Evolutionary conservation across 2,888 invertebrate species (phyloP).

Genomic region (Macrostomum cliftonense): DNA sequence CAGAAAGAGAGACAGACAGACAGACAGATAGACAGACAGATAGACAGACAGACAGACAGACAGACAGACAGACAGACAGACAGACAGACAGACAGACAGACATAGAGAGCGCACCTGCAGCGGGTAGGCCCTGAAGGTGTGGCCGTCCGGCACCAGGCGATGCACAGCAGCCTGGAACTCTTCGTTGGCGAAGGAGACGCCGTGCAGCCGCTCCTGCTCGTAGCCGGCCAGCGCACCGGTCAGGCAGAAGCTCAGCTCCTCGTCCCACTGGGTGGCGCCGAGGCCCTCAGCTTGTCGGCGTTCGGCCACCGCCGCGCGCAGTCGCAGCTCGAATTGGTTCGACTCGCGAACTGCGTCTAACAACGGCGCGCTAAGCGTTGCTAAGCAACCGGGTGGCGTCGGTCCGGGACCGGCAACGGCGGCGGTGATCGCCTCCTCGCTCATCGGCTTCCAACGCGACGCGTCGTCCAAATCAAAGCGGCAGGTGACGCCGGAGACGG

Average conservation of each 20-base stretch:
- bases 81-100: too few species aligned
- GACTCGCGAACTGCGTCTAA: slow-evolving; percentile 1
- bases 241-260: slow-evolving; percentile 33
- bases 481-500: slow-evolving; percentile 31
- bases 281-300: slow-evolving; percentile 34
- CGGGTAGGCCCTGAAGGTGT: slow-evolving; percentile 33
- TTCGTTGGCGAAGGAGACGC: slow-evolving; percentile 32
- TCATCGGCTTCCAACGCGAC: slow-evolving; percentile 35
- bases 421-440: slow-evolving; percentile 30
- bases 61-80: too few species aligned
- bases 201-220: slow-evolving; percentile 34
- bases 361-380: slow-evolving; percentile 17
- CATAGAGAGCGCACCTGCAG: too few species aligned
- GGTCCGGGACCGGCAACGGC: slow-evolving; percentile 17
- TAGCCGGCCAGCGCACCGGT: slow-evolving; percentile 34
- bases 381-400: slow-evolving; percentile 13
- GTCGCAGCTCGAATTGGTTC: slow-evolving; percentile 33
- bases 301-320: slow-evolving; percentile 25
- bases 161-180: slow-evolving; percentile 36
- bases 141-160: slow-evolving; percentile 34
- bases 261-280: slow-evolving; percentile 33
- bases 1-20: too few species aligned
- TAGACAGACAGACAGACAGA: too few species aligned
- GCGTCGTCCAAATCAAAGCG: slow-evolving; percentile 29
- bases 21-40: too few species aligned